phyloP scores from a whole-genome alignment of 30 jellyfish, hydroid and myxozoan species.

The Euphysa ruthae region DNA sequence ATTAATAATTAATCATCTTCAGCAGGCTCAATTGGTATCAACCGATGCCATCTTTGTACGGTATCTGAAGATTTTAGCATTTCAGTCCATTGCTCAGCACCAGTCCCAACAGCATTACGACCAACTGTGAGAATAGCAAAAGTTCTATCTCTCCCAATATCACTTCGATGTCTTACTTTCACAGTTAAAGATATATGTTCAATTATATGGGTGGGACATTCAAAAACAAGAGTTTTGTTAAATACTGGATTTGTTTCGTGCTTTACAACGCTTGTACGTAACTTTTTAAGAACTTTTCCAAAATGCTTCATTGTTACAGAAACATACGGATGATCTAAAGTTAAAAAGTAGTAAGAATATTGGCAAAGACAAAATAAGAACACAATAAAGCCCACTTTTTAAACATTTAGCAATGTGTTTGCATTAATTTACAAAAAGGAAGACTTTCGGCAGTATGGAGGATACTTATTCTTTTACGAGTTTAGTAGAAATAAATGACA shows the following conservation, averaged over 20 bases:
- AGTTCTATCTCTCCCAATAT: constrained; percentile 77
- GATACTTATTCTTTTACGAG: no score
- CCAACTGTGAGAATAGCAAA: constrained; percentile 87
- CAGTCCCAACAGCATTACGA: constrained; percentile 76
- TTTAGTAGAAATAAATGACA: neutral
- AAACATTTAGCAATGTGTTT: no score
- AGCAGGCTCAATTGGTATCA: constrained; percentile 86
- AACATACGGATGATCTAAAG: constrained; percentile 88
- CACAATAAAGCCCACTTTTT: no score
- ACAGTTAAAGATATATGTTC: constrained; percentile 64
- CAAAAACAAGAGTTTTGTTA: constrained; percentile 64
- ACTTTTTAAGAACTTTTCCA: constrained; percentile 60
- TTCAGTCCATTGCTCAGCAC: constrained; percentile 92
- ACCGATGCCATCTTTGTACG: constrained; percentile 93
- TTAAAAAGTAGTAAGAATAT: neutral
- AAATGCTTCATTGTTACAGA: constrained; percentile 65
- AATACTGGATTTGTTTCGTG: constrained; percentile 96
- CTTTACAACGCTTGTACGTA: constrained; percentile 79
- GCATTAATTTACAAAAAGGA: no score
- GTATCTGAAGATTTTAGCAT: constrained; percentile 69
- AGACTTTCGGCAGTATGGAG: no score
- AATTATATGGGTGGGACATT: constrained; percentile 42
- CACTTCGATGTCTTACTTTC: constrained; percentile 88
- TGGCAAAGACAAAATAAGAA: neutral
- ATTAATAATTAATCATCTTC: constrained; percentile 31